Base-by-base conservation (phyloP, 2,888 invertebrate genomes). In the Rotaria socialis region DNA sequence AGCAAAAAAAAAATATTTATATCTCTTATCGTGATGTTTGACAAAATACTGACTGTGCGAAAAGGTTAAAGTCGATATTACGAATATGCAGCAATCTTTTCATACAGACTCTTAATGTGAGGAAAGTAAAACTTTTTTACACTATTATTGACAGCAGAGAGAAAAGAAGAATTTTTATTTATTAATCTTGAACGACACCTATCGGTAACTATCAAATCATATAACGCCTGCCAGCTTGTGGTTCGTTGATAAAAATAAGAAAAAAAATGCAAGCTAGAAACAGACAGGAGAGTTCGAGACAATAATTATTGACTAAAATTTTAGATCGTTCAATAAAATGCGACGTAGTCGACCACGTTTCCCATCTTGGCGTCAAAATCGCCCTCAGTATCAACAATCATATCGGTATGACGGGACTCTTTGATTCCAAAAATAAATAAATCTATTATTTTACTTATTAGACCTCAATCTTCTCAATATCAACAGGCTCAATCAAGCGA, bases 311-410 rank as follows among this genome's bases (percentile, higher is more conserved):
- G 55, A 55, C 6, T 56, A 56, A 10, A 4, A 1, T 24, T 56
- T 24, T 56, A 56, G 56, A 24, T 56, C 24, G 24, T 3, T 24
- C 14, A 24, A 56, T 56, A 35, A 41, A 35, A 67, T 67, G 67
- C 35, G 67, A 2, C 67, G 67, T 19, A 19, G 67, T 67, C 67
- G 67, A 41, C 67, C 67, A 19, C 67, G 67, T 67, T 67, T 67
- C 19, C 35, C 67, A 19, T 35, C 67, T 67, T 67, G 67, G 67
- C 67, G 67, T 35, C 67, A 67, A 35, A 67, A 67, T 67, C 67
- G 67, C 16, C 35, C 67, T 35, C 67, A 35, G 19, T 67, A 67
- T 67, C 67, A 67, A 67, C 67, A 67, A 35, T 19, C 67, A 35
- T 67, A 67, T 67, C 35, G 67, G 67, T 67, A 67, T 19, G 19